Percentiles rank a stretch among this genome's conserved stretches.
These are phyloP conservation scores for Tetragnatha montana DNA, from an alignment of 2,888 invertebrate genomes.

Conservation along the genomic window DNA sequence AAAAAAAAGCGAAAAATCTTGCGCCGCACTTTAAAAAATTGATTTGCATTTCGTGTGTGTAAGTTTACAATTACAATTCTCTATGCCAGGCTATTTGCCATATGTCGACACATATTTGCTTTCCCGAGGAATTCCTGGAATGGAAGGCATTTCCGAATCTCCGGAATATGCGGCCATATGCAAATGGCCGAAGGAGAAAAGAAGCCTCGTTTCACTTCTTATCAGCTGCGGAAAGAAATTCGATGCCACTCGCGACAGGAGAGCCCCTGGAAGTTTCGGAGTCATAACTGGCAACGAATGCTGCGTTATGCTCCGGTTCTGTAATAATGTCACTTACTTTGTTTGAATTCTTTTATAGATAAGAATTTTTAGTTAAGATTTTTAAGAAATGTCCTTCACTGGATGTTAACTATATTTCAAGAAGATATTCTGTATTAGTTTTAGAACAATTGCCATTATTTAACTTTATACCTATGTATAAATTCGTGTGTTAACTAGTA, in stretches of 20 bases:
- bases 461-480: too few relatives aligned
- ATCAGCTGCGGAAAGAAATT: background rate
- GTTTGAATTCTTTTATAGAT: background rate
- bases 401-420: too few relatives aligned
- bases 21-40: conserved; percentile 6
- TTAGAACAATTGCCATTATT: too few relatives aligned
- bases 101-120: background rate
- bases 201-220: background rate
- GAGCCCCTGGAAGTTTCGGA: background rate
- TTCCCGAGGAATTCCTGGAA: background rate
- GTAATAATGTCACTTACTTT: background rate
- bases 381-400: background rate
- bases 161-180: background rate
- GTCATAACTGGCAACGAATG: background rate
- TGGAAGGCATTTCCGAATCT: background rate
- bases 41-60: conserved; percentile 21
- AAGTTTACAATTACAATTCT: conserved; percentile 19
- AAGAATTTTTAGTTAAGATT: background rate
- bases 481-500: too few relatives aligned
- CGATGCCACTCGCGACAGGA: background rate
- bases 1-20: background rate
- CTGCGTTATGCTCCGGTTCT: background rate
- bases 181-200: background rate
- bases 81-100: background rate
- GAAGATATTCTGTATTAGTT: too few relatives aligned